phyloP scores from a whole-genome alignment of 2,797 vertebrate genomes.

The Bovichtus diacanthus region DNA sequence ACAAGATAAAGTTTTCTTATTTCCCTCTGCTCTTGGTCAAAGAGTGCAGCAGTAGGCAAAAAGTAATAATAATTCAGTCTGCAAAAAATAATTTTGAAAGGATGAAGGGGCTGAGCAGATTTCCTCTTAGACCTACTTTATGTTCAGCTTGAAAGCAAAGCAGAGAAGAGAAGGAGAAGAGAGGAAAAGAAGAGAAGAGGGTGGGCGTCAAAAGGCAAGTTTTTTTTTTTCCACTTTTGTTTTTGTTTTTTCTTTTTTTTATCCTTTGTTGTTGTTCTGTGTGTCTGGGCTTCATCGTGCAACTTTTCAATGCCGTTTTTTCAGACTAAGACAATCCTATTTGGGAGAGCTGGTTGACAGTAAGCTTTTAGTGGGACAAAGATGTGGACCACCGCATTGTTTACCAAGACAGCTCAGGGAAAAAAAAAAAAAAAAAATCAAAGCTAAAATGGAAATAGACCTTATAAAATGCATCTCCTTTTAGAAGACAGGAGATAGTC shows the following conservation, averaged over 20 bases:
- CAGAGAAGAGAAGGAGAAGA: conserved; percentile 10
- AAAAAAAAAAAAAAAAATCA: no score
- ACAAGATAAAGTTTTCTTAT: conserved; percentile 43
- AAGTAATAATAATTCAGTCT: conserved; percentile 52
- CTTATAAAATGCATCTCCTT: conserved; percentile 4
- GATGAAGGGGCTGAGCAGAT: conserved; percentile 44
- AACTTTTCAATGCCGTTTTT: conserved; percentile 15
- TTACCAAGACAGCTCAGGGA: conserved; percentile 8
- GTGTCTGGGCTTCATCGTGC: conserved; percentile 25
- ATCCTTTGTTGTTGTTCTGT: conserved; percentile 39
- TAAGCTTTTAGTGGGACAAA: conserved; percentile 30
- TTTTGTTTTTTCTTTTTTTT: conserved; percentile 38
- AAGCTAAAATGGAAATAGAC: conserved; percentile 19
- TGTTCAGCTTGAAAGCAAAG: conserved; percentile 30
- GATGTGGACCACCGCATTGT: conserved; percentile 21
- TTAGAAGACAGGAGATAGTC: conserved; percentile 7
- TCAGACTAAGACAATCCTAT: conserved; percentile 34
- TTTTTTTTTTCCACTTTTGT: conserved; percentile 47
- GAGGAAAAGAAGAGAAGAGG: conserved; percentile 18
- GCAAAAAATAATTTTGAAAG: conserved; percentile 33
- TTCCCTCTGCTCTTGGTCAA: conserved; percentile 36
- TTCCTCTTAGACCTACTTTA: conserved; percentile 49
- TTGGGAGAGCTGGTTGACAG: conserved; percentile 28
- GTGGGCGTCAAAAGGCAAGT: conserved; percentile 21
- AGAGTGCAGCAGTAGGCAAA: conserved; percentile 53